These are phyloP conservation scores for Acanthopagrus latus DNA, from an alignment of 2,797 vertebrate genomes.

Conservation along the genomic window DNA sequence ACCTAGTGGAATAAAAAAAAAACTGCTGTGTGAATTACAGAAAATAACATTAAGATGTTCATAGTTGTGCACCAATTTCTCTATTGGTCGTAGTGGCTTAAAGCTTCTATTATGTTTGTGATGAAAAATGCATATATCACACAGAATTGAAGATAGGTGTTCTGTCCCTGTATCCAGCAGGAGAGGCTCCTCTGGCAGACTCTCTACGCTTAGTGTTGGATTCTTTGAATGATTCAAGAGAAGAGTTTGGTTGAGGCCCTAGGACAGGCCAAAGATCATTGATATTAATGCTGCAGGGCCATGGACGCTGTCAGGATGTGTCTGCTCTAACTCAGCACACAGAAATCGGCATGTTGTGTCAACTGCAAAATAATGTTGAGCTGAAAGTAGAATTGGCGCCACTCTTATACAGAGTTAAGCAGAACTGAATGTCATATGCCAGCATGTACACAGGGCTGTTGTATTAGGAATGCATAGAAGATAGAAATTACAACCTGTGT, in stretches of 20 bases:
- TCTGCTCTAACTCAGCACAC: background rate
- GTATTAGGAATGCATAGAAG: background rate
- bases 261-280: background rate
- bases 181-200: background rate
- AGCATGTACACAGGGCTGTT: background rate
- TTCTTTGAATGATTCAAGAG: background rate
- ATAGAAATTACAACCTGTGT: background rate
- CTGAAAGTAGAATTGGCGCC: too few species aligned
- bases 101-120: background rate
- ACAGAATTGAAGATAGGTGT: background rate
- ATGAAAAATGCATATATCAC: background rate
- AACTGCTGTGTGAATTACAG: background rate
- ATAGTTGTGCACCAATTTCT: background rate
- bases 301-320: background rate
- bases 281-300: conserved; percentile 4
- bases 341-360: background rate
- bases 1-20: conserved; percentile 58
- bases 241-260: background rate
- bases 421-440: background rate
- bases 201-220: background rate
- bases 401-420: background rate
- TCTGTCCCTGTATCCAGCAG: background rate
- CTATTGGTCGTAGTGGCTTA: background rate
- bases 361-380: background rate
- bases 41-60: background rate